A percentile compares a stretch with the other conserved stretches of the same genome.
Conservation (phyloP, 2,113 vertebrate species). For the Coturnix japonica region DNA sequence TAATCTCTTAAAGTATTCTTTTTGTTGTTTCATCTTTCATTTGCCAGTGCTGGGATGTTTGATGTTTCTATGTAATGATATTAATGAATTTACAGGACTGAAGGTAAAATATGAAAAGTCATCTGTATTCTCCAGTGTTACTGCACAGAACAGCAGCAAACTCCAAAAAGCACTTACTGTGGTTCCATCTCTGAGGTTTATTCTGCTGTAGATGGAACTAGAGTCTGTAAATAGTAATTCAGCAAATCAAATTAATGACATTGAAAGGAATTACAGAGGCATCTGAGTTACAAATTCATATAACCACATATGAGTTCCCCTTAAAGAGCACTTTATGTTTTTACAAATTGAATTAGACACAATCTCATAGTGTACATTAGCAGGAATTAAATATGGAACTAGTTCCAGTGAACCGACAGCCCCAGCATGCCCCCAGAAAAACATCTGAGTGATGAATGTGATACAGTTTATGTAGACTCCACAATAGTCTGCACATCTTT, state of each 20-base stretch:
- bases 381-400: slow-evolving; percentile 49
- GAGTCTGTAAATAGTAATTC: slow-evolving; percentile 39
- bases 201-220: neutral
- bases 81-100: slow-evolving; percentile 9
- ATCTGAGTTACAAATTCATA: slow-evolving; percentile 7
- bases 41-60: neutral
- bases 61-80: neutral
- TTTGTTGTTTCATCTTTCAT: neutral
- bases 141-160: neutral
- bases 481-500: neutral
- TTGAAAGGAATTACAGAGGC: slow-evolving; percentile 31
- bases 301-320: neutral
- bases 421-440: neutral
- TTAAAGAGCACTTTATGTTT: slow-evolving; percentile 42
- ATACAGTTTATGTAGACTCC: slow-evolving; percentile 5
- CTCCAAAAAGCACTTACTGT: slow-evolving; percentile 8
- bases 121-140: neutral
- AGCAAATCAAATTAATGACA: slow-evolving; percentile 39
- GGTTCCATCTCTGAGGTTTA: slow-evolving; percentile 8
- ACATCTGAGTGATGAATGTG: slow-evolving; percentile 17
- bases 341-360: slow-evolving; percentile 54
- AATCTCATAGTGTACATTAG: slow-evolving; percentile 7
- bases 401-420: slow-evolving; percentile 8
- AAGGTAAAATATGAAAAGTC: neutral
- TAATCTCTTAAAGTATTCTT: neutral